Conservation (phyloP, 1,140 invertebrate species). For the Gonioctena quinquepunctata region DNA sequence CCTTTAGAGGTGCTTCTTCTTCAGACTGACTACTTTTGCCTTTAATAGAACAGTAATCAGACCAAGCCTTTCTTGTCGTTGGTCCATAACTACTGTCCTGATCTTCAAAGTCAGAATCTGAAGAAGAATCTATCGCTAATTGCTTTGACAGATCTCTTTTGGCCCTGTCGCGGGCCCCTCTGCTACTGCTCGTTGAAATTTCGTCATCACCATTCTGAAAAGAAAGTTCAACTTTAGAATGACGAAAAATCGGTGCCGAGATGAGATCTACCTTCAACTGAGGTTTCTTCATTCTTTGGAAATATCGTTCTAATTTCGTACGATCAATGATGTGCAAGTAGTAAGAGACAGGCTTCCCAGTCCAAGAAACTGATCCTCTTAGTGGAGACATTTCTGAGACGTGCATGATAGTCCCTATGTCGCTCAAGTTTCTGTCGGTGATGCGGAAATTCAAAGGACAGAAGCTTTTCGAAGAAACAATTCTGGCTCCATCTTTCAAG, state of each 20-base stretch:
- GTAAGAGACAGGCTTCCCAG: slow-evolving; percentile 96
- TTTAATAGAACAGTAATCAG: slow-evolving; percentile 69
- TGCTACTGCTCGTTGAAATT: slow-evolving; percentile 32
- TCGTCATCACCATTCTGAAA: slow-evolving; percentile 42
- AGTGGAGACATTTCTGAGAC: slow-evolving; percentile 94
- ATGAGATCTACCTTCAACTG: slow-evolving; percentile 69
- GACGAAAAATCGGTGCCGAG: not conserved
- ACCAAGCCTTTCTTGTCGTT: slow-evolving; percentile 76
- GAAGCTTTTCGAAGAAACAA: slow-evolving; percentile 98
- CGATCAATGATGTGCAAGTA: slow-evolving; percentile 96
- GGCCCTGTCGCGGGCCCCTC: slow-evolving; percentile 46
- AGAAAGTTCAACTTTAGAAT: slow-evolving; percentile 1
- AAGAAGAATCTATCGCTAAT: slow-evolving; percentile 44
- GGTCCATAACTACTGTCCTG: slow-evolving; percentile 60
- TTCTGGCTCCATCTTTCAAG: slow-evolving; percentile 91
- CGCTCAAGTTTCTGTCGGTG: slow-evolving; percentile 83
- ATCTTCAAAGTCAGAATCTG: slow-evolving; percentile 56
- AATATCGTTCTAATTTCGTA: slow-evolving; percentile 94
- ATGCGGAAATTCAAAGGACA: slow-evolving; percentile 97
- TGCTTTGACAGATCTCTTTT: slow-evolving; percentile 54
- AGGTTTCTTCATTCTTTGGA: slow-evolving; percentile 87
- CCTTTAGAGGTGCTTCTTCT: slow-evolving; percentile 57
- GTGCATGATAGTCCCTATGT: slow-evolving; percentile 98
- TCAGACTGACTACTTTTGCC: slow-evolving; percentile 63
- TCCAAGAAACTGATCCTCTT: slow-evolving; percentile 96